A percentile compares a stretch with the other conserved stretches of the same genome.
Evolutionary conservation across 2,888 invertebrate genomes (phyloP).

Genomic region (Oxytorus armatus): DNA sequence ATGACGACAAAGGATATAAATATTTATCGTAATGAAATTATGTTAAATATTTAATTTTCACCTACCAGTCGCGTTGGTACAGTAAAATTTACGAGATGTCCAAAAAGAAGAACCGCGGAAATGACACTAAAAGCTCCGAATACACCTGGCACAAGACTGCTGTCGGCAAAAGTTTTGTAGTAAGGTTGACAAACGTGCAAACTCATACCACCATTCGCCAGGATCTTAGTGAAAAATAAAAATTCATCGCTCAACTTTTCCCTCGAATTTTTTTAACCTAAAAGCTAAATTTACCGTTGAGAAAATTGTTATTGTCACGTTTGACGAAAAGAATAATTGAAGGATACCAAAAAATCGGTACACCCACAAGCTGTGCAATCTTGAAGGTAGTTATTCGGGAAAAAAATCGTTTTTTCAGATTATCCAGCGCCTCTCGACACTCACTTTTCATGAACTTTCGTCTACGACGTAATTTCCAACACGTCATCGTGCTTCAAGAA

Average conservation of each 20-base stretch:
- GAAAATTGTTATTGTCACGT: background rate
- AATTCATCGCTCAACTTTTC: no score
- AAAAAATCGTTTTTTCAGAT: constrained; percentile 56
- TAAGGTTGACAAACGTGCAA: constrained; percentile 65
- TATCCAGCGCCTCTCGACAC: constrained; percentile 33
- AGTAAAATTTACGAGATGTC: constrained; percentile 53
- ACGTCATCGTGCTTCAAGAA: constrained; percentile 34
- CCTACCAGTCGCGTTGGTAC: constrained; percentile 40
- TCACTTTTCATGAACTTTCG: constrained; percentile 46
- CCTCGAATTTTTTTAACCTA: background rate
- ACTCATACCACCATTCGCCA: constrained; percentile 66
- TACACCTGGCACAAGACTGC: constrained; percentile 67
- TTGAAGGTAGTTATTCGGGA: constrained; percentile 66
- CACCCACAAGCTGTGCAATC: constrained; percentile 65
- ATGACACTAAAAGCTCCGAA: constrained; percentile 67
- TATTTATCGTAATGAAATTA: background rate
- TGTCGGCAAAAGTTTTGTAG: constrained; percentile 59
- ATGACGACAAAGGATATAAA: background rate
- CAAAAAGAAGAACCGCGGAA: constrained; percentile 67
- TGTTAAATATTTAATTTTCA: background rate
- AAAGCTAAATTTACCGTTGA: background rate
- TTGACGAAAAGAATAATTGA: background rate
- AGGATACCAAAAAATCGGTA: background rate
- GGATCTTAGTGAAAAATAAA: constrained; percentile 52
- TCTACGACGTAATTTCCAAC: constrained; percentile 38